A percentile compares a stretch with the other conserved stretches of the same genome.
Evolutionary conservation across 2,113 vertebrate species (phyloP).

Genomic region (Gorsachius goisagi): DNA sequence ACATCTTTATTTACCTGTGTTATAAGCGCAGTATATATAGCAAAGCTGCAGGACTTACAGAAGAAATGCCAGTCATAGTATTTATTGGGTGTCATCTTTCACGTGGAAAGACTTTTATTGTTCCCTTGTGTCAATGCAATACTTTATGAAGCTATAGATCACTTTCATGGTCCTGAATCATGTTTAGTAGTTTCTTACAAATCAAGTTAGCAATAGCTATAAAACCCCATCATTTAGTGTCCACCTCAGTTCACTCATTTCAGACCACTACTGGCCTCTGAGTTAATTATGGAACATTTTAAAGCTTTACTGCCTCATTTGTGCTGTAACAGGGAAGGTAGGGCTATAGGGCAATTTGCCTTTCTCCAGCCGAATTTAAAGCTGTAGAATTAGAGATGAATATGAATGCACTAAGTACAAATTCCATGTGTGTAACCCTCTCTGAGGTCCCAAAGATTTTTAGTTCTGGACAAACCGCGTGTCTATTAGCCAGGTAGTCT

Average conservation of each 20-base stretch:
- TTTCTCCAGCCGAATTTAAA: not conserved
- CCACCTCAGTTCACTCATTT: constrained; percentile 9
- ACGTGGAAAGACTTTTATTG: constrained; percentile 13
- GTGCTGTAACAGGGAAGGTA: not conserved
- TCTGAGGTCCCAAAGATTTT: not conserved
- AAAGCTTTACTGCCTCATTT: constrained; percentile 1
- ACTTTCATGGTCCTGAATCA: constrained; percentile 39
- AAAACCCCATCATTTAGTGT: constrained; percentile 5
- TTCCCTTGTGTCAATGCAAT: constrained; percentile 20
- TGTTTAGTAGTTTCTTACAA: constrained; percentile 28
- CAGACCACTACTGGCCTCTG: not conserved
- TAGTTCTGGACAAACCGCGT: not conserved
- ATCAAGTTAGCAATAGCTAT: not conserved
- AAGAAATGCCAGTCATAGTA: not conserved
- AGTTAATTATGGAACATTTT: not conserved
- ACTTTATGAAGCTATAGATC: constrained; percentile 52
- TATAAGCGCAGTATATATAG: not conserved
- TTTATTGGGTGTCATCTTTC: constrained; percentile 41
- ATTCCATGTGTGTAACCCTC: not conserved
- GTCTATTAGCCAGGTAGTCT: not conserved
- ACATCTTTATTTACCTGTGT: not conserved
- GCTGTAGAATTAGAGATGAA: not conserved
- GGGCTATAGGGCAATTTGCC: not conserved
- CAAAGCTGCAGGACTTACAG: not conserved
- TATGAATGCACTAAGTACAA: not conserved